These are phyloP conservation scores for Ceratothoa steindachneri DNA, from an alignment of 2,888 invertebrate species.

Conservation along the genomic window DNA sequence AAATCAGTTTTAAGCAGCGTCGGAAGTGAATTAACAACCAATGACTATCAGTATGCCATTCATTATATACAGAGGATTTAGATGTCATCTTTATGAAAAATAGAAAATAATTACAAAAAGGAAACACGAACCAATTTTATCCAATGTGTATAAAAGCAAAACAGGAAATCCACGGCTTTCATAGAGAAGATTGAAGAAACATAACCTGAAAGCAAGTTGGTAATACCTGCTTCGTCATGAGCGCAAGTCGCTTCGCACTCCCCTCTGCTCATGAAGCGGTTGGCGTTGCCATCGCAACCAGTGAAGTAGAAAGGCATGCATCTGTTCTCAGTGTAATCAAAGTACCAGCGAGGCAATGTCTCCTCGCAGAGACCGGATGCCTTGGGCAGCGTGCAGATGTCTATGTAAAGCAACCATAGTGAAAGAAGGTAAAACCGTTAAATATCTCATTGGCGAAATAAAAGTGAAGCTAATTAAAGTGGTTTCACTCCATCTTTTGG, in stretches of 20 bases:
- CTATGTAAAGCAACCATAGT: conserved; percentile 15
- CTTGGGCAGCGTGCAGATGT: conserved; percentile 49
- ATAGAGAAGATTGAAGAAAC: too few relatives aligned
- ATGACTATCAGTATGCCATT: too few relatives aligned
- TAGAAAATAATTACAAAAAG: too few relatives aligned
- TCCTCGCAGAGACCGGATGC: conserved; percentile 72
- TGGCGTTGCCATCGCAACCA: conserved; percentile 81
- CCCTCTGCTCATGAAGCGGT: conserved; percentile 52
- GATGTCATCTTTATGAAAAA: too few relatives aligned
- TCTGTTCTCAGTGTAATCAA: conserved; percentile 72
- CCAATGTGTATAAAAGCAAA: too few relatives aligned
- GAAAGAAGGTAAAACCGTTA: not conserved
- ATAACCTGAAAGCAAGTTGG: not conserved
- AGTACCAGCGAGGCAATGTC: conserved; percentile 76
- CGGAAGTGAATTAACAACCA: too few relatives aligned
- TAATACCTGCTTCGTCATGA: conserved; percentile 34
- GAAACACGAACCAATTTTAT: too few relatives aligned
- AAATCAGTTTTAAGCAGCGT: too few relatives aligned
- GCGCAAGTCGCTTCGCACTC: conserved; percentile 51
- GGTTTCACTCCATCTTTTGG: too few relatives aligned
- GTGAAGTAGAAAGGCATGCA: conserved; percentile 91
- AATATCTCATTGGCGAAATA: not conserved
- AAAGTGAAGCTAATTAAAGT: too few relatives aligned
- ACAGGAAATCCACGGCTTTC: too few relatives aligned
- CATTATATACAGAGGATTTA: too few relatives aligned